Percentiles rank a stretch among this genome's conserved stretches.
Evolutionary conservation across 2,113 vertebrate genomes (phyloP).

Genomic region (Telmatochromis sp.): DNA sequence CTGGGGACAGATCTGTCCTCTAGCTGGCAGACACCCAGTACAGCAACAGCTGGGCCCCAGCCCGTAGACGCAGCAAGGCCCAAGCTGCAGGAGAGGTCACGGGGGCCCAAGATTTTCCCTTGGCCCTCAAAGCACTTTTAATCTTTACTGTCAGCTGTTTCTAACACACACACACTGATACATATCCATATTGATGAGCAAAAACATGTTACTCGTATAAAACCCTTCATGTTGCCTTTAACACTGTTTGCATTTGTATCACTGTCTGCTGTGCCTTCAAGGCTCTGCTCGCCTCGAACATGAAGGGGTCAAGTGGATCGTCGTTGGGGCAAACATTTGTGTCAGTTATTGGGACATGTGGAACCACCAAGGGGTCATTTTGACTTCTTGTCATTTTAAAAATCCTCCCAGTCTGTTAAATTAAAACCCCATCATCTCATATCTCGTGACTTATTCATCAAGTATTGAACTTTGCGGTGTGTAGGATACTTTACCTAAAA

Average conservation of each 20-base stretch:
- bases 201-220: conserved; percentile 24
- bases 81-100: conserved; percentile 57
- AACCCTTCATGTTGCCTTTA: background rate
- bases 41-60: conserved; percentile 60
- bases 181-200: background rate
- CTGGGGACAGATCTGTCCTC: conserved; percentile 56
- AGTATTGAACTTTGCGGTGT: background rate
- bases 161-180: background rate
- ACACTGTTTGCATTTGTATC: background rate
- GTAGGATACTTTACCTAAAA: background rate
- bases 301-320: conserved; percentile 23
- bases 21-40: conserved; percentile 61
- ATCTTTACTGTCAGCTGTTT: conserved; percentile 16
- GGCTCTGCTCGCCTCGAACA: background rate
- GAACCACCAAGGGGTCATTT: background rate
- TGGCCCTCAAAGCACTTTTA: conserved; percentile 35
- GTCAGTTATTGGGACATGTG: conserved; percentile 24
- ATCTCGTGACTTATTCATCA: background rate
- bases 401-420: background rate
- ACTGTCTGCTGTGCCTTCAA: background rate
- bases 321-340: background rate
- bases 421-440: background rate
- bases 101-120: conserved; percentile 21
- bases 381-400: background rate
- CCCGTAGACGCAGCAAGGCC: conserved; percentile 7